phyloP scores from a whole-genome alignment of 2,797 vertebrate species.

The Clamator glandarius region DNA sequence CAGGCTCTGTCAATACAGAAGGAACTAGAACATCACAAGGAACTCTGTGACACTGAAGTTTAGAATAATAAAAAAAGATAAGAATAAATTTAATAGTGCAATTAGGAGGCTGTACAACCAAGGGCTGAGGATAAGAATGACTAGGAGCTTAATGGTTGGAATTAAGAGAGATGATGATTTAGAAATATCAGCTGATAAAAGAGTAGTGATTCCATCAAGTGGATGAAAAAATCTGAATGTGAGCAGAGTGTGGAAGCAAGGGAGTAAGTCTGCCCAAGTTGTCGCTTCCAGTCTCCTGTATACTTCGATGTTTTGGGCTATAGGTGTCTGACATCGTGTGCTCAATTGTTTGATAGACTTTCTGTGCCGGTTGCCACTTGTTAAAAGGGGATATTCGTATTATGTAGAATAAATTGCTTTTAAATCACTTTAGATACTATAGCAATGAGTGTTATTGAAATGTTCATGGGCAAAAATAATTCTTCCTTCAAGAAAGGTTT shows the following conservation, averaged over 20 bases:
- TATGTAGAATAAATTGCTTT: not conserved
- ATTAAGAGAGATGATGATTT: not conserved
- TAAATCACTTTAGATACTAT: not conserved
- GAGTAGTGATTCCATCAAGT: not conserved
- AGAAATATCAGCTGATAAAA: not conserved
- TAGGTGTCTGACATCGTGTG: not conserved
- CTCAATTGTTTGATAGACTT: not conserved
- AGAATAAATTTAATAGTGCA: slow-evolving; percentile 2
- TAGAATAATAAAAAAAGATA: not conserved
- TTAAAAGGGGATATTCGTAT: not conserved
- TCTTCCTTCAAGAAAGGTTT: not conserved
- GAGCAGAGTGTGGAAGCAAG: not conserved
- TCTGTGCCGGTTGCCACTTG: not conserved
- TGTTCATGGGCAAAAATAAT: not conserved
- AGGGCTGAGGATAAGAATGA: not conserved
- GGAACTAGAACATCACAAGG: slow-evolving; percentile 5
- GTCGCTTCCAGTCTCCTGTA: not conserved
- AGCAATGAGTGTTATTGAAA: not conserved
- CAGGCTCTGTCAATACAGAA: slow-evolving; percentile 41
- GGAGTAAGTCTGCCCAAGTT: not conserved
- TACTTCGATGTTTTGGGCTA: not conserved
- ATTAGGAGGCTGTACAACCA: slow-evolving; percentile 11
- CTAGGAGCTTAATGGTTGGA: not conserved
- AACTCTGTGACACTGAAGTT: not conserved
- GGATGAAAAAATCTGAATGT: not conserved